Base-by-base conservation (phyloP, 2,113 vertebrate genomes). In the Sclerurus mexicanus region DNA sequence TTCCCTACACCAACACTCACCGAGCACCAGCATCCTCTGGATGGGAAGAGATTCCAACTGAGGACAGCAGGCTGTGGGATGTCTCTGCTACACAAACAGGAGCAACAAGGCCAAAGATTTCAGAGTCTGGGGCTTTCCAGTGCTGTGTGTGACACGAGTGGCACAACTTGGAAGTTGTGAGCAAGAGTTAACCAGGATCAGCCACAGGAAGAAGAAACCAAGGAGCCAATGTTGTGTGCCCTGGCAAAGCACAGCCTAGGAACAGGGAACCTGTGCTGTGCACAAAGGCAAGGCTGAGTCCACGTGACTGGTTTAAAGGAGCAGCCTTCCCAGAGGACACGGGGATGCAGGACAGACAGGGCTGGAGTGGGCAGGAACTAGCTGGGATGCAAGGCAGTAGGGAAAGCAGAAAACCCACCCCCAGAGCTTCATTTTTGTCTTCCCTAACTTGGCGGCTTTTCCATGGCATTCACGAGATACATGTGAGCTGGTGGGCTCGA, bases 391-490 rank as follows among this genome's bases (percentile, higher is more conserved):
- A 62, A 93, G 92, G 94, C 81, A 93, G 68, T 64, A 59, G 71
- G 81, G 67, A 73, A 92, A 81, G 87, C 2, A 16, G 84, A 77
- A 76, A 95, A 31, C 58, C 94, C 91, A 89, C 74, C 86, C 68
- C 37, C 58, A 76, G 87, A 93, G 89, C 89, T 92, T 81, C 49
- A 18, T 64, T 86, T 76, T 80, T 76, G 49, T 75, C 87, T 95
- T 93, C 92, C 88, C 91, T 88, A 93, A 87, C 58, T 74, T 21
- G 63, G 92, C 84, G 85, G 90, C 90, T 96, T 97, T 94, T 90
- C 95, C 92, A 94, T 73, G 79, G 93, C 90, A 94, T 96, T 97
- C 88, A 88, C 85, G 93, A 89, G 67, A 92, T 67, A 95, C 63
- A 96, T 90, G 81, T 85, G 94, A 97, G 92, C 88, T 85, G 90